A percentile compares a stretch with the other conserved stretches of the same genome.
phyloP scores from a whole-genome alignment of 2,797 vertebrate genomes.

The Phrynocephalus vlangalii region DNA sequence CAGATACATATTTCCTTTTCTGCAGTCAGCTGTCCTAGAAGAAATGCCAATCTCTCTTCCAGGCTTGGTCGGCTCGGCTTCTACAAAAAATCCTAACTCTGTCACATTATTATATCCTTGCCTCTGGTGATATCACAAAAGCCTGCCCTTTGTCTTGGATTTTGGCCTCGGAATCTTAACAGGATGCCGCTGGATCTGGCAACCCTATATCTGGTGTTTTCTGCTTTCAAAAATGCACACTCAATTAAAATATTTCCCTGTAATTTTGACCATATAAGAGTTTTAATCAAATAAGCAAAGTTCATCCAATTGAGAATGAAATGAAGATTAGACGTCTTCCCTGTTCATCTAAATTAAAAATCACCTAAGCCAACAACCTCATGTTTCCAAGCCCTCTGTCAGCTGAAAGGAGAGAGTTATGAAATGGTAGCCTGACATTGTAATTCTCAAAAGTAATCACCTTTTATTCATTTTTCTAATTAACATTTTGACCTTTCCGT shows the following conservation, averaged over 20 bases:
- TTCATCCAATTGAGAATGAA: neutral
- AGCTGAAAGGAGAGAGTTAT: conserved; percentile 20
- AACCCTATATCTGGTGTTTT: neutral
- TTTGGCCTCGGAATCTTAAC: no score
- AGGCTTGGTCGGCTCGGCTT: no score
- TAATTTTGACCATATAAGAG: neutral
- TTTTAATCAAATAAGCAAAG: conserved; percentile 18
- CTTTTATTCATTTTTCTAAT: conserved; percentile 17
- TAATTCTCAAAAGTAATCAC: conserved; percentile 26
- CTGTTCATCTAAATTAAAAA: conserved; percentile 39
- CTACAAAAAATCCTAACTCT: no score
- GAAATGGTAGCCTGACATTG: neutral
- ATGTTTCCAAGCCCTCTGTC: conserved; percentile 5
- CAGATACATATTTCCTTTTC: no score
- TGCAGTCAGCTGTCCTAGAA: no score
- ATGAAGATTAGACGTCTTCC: conserved; percentile 17
- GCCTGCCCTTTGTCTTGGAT: no score
- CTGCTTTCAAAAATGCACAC: neutral
- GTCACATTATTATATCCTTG: no score
- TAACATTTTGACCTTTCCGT: conserved; percentile 2
- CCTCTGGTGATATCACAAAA: no score
- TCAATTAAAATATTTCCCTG: neutral
- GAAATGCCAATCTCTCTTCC: no score
- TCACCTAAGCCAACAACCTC: conserved; percentile 15
- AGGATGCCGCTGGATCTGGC: no score